phyloP scores from a whole-genome alignment of 2,888 invertebrate genomes.

The Plagodis dolabraria region DNA sequence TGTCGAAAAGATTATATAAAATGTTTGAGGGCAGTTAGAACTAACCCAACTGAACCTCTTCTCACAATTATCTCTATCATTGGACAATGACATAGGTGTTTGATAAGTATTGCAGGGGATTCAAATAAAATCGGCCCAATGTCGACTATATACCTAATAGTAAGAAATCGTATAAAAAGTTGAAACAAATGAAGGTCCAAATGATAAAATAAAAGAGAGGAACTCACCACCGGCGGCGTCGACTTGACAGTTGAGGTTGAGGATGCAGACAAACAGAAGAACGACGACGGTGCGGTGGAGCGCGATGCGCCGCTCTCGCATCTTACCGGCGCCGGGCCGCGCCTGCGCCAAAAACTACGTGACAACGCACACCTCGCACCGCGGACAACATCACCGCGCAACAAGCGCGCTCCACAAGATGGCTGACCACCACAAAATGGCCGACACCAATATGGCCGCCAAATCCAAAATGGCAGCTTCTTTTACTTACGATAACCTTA shows the following conservation, averaged over 20 bases:
- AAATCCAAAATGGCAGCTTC: constrained; percentile 19
- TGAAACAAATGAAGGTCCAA: constrained; percentile 51
- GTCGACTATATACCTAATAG: no score
- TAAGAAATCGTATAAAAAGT: neutral
- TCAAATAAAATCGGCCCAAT: no score
- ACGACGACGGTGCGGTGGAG: constrained; percentile 78
- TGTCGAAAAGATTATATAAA: constrained; percentile 15
- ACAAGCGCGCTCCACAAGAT: constrained; percentile 54
- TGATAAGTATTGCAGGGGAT: no score
- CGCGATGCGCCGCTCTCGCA: constrained; percentile 80
- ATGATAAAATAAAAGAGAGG: constrained; percentile 34
- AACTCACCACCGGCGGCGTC: constrained; percentile 79
- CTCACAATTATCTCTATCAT: neutral
- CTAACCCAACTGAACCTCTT: neutral
- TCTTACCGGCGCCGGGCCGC: constrained; percentile 83
- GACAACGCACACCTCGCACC: constrained; percentile 65
- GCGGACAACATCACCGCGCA: constrained; percentile 68
- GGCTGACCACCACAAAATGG: constrained; percentile 34
- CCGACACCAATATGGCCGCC: constrained; percentile 14
- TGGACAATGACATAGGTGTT: neutral
- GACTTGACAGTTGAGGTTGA: constrained; percentile 75
- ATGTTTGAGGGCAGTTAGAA: no score
- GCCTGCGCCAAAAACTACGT: constrained; percentile 79
- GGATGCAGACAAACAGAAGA: constrained; percentile 76
- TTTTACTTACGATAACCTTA: constrained; percentile 72